Conservation (phyloP, 2,888 invertebrate genomes). For the Hyposoter dolosus region DNA sequence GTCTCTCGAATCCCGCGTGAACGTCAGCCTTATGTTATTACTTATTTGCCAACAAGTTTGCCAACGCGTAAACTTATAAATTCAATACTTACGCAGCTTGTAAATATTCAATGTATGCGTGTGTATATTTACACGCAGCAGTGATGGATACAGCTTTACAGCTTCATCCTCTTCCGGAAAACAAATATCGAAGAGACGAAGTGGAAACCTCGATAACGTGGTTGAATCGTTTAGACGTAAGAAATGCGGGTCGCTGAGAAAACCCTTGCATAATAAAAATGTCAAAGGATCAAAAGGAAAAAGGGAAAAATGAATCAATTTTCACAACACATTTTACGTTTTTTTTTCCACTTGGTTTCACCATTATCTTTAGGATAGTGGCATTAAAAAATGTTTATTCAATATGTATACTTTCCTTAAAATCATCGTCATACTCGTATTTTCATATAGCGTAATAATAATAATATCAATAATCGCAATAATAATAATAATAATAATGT, state of each 20-base stretch:
- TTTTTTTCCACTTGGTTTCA: slow-evolving; percentile 80
- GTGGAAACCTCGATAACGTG: slow-evolving; percentile 44
- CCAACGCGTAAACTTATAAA: neutral
- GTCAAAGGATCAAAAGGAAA: neutral
- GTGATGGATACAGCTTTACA: neutral
- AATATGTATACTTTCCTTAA: slow-evolving; percentile 85
- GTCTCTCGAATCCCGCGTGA: neutral
- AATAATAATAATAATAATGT: slow-evolving; percentile 66
- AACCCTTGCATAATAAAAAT: neutral
- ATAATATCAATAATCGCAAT: slow-evolving; percentile 60
- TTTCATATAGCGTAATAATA: slow-evolving; percentile 80
- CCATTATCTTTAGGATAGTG: slow-evolving; percentile 83
- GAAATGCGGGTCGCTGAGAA: neutral
- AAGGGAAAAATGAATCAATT: slow-evolving; percentile 59
- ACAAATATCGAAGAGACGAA: slow-evolving; percentile 19
- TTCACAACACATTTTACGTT: slow-evolving; percentile 64
- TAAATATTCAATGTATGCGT: slow-evolving; percentile 1
- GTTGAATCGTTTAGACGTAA: neutral
- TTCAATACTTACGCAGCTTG: slow-evolving; percentile 8
- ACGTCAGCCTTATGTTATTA: neutral
- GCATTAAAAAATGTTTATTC: slow-evolving; percentile 84
- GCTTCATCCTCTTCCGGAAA: slow-evolving; percentile 7
- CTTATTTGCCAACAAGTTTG: neutral
- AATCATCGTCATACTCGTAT: slow-evolving; percentile 83
- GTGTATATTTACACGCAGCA: neutral